phyloP scores from a whole-genome alignment of 1,140 invertebrate species.

The Saccostrea glomerata region DNA sequence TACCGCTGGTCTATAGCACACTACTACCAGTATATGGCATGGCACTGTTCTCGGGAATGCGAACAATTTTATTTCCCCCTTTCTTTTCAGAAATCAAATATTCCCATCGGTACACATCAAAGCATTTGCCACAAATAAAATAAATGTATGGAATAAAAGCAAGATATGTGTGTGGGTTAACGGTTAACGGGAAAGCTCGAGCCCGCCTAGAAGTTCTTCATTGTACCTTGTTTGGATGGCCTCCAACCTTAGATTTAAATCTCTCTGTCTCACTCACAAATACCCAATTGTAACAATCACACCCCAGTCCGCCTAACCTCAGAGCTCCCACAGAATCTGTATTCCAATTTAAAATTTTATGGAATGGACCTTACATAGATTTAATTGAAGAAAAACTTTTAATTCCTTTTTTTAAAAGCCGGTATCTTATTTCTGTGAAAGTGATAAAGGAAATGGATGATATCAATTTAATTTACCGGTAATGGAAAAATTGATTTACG shows the following conservation, averaged over 20 bases:
- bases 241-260: conserved; percentile 23
- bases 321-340: not conserved
- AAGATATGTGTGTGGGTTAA: not conserved
- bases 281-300: conserved; percentile 20
- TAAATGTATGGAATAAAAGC: conserved; percentile 33
- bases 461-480: not conserved
- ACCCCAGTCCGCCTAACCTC: not conserved
- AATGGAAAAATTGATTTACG: not conserved
- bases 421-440: conserved; percentile 13
- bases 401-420: not conserved
- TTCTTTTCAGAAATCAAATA: not conserved
- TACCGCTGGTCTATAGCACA: too few species aligned
- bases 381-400: conserved; percentile 23
- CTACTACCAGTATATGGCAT: too few species aligned
- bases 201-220: conserved; percentile 1
- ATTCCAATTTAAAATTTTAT: conserved; percentile 25
- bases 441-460: not conserved
- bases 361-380: conserved; percentile 6
- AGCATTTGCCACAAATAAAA: conserved; percentile 14
- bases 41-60: conserved; percentile 11
- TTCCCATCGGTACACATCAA: conserved; percentile 26
- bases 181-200: conserved; percentile 6
- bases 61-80: not conserved
- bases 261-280: conserved; percentile 24
- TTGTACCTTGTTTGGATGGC: conserved; percentile 2